Evolutionary conservation across 2,797 vertebrate genomes (phyloP).

Genomic region (Tiaroga cobitis): DNA sequence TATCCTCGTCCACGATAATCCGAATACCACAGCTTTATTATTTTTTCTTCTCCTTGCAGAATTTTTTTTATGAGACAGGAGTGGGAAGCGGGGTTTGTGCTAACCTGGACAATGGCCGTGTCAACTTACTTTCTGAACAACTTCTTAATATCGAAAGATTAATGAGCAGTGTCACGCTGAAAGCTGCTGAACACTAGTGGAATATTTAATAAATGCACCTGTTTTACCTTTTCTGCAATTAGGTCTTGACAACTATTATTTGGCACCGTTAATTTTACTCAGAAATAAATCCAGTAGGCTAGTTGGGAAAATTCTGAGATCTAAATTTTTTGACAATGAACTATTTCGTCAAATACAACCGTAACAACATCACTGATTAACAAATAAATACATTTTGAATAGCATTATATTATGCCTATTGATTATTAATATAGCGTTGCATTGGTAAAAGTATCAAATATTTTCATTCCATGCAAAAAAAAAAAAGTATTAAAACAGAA

Average conservation of each 20-base stretch:
- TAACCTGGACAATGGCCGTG: constrained; percentile 44
- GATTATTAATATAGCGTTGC: background rate
- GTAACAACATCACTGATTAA: background rate
- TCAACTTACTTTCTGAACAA: constrained; percentile 27
- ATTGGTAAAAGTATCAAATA: background rate
- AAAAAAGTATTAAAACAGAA: background rate
- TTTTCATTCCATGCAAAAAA: background rate
- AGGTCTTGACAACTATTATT: background rate
- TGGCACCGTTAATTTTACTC: background rate
- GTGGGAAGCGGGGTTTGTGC: constrained; percentile 33
- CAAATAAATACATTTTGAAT: background rate
- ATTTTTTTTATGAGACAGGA: constrained; percentile 45
- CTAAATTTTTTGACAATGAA: background rate
- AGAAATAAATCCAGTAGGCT: background rate
- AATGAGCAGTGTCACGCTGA: background rate
- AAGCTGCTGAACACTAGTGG: background rate
- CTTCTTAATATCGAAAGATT: constrained; percentile 35
- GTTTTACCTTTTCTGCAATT: background rate
- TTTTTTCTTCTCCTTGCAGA: constrained; percentile 48
- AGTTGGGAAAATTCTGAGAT: background rate
- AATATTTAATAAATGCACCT: background rate
- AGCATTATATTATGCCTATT: background rate
- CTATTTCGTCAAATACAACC: background rate
- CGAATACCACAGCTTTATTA: constrained; percentile 76
- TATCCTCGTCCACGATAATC: constrained; percentile 77